Conservation (phyloP, 2,888 invertebrate genomes). For the Ectemnius lituratus region DNA sequence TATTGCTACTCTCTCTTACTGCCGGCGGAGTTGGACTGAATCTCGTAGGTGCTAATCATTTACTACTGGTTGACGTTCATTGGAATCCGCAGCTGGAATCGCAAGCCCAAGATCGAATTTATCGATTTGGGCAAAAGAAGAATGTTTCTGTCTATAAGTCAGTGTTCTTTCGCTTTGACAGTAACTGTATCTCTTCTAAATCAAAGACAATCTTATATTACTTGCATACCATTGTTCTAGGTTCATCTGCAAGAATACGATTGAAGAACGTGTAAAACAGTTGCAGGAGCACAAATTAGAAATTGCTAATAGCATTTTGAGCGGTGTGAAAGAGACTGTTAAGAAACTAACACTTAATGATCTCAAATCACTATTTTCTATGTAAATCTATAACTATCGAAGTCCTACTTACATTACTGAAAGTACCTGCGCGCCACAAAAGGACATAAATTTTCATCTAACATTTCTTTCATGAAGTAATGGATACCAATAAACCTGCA, state of each 20-base stretch:
- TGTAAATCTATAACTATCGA: conserved; percentile 41
- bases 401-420: neutral
- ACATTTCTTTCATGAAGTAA: too few relatives aligned
- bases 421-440: too few relatives aligned
- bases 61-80: conserved; percentile 93
- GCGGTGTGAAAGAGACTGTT: conserved; percentile 82
- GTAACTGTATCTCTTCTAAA: neutral
- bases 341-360: conserved; percentile 89
- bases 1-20: conserved; percentile 91
- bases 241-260: conserved; percentile 90
- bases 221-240: conserved; percentile 76
- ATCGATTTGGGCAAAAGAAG: conserved; percentile 92
- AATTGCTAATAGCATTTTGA: conserved; percentile 88
- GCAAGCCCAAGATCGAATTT: conserved; percentile 96
- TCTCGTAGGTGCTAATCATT: conserved; percentile 93
- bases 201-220: neutral
- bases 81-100: conserved; percentile 98
- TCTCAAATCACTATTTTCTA: conserved; percentile 84
- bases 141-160: conserved; percentile 91
- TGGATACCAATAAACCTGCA: too few relatives aligned
- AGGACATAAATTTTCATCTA: too few relatives aligned
- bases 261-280: conserved; percentile 90
- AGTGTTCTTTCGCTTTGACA: conserved; percentile 46
- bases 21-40: conserved; percentile 98
- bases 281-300: conserved; percentile 90